These are phyloP conservation scores for Enteromius anoplus DNA, from an alignment of 2,797 vertebrate species.

Conservation along the genomic window DNA sequence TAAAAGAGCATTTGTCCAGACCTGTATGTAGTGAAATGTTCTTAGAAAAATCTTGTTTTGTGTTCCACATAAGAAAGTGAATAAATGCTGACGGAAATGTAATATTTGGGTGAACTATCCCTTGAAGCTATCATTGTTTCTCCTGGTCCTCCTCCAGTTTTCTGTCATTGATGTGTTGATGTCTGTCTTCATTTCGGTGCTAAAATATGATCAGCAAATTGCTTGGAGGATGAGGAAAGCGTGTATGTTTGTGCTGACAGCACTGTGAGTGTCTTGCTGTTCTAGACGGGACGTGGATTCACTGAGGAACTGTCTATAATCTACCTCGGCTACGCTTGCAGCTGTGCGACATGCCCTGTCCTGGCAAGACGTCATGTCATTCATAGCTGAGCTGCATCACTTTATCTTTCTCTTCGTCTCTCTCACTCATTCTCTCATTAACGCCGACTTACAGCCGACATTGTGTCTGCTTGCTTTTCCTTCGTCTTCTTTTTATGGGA, in stretches of 20 bases:
- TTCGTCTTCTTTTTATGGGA: conserved; percentile 63
- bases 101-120: neutral
- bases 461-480: conserved; percentile 57
- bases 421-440: conserved; percentile 39
- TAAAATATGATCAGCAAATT: conserved; percentile 44
- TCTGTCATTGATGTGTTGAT: conserved; percentile 16
- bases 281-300: conserved; percentile 67
- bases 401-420: conserved; percentile 33
- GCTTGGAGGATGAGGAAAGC: conserved; percentile 13
- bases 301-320: conserved; percentile 55
- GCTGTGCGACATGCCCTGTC: conserved; percentile 51
- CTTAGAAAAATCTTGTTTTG: neutral
- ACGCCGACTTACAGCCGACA: conserved; percentile 54
- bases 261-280: conserved; percentile 59
- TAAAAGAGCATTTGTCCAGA: neutral
- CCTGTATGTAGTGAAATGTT: neutral
- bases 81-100: neutral
- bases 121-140: neutral
- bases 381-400: conserved; percentile 49
- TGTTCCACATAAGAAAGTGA: neutral
- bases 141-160: conserved; percentile 19
- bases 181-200: conserved; percentile 2
- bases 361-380: conserved; percentile 56
- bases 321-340: conserved; percentile 60
- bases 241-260: conserved; percentile 31